Evolutionary conservation across 2,888 invertebrate genomes (phyloP), one percentile per base, ranked within the genome.

Genomic region (Spodoptera exigua): DNA sequence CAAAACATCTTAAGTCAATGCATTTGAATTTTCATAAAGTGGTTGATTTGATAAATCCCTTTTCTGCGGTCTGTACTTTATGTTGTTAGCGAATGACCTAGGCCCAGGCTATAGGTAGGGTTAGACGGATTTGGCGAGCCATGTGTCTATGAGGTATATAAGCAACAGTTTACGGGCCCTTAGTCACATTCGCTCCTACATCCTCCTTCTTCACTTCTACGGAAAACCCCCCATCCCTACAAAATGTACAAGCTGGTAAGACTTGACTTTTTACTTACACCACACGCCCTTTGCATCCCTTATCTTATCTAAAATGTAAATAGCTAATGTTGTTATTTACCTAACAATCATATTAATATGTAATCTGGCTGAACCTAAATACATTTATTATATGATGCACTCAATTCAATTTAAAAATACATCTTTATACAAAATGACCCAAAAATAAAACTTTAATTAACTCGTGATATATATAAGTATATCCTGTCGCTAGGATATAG

Each of bases 191-290:
- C 92, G 94, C 74, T 89, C 85, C 76, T 76, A 89, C 75, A 87
- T 82, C 83, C 81, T 83, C 81, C 82, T 87, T 85, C 82, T 85
- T 85, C 79, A 79, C 84, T 76, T 80, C 81, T 70, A 82, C 82
- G 79, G 82, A 81, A 74, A 76, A 85, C 76, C 82, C 82, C 85
- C 78, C 74, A 84, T 57, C 83, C 83, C 81, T 79, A 83, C 91
- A 95, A 94, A 88, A 95, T 95, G 95, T 95, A 94, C 92, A 95
- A 95, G 82, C 89, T 95, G 94, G 95, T 95, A 92, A 95, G 95
- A 61, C 53, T 61, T 67, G 9, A 27, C 17, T 36, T 51, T 58
- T 57, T 47, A 43, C 16, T 47, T 10, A 4, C 10, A 58, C 18
- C 18, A 48, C 49, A 44, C n/a, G 35, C 2, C 43, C 21, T 41